Evolutionary conservation across 2,888 invertebrate genomes (phyloP).

Genomic region (Euplagia quadripunctaria): DNA sequence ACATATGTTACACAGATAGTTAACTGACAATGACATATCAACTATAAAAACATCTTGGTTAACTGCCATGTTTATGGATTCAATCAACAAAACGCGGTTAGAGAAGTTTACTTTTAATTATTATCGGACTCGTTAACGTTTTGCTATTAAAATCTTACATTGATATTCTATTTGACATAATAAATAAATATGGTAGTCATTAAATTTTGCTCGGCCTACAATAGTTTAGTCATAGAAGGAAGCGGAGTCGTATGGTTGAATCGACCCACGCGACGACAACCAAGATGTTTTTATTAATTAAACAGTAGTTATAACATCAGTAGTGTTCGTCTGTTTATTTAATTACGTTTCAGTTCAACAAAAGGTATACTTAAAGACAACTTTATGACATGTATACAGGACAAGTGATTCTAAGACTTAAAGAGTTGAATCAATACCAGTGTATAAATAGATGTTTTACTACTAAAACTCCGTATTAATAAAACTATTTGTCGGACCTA

Average conservation of each 20-base stretch:
- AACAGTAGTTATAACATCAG: conserved; percentile 11
- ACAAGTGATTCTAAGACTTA: too few relatives aligned
- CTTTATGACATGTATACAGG: too few relatives aligned
- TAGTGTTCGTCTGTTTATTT: conserved; percentile 5
- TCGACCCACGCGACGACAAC: conserved; percentile 41
- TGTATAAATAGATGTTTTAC: too few relatives aligned
- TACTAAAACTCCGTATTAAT: too few relatives aligned
- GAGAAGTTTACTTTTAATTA: too few relatives aligned
- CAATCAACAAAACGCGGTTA: too few relatives aligned
- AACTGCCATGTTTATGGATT: too few relatives aligned
- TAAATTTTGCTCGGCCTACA: conserved; percentile 20
- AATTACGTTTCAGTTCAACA: background rate
- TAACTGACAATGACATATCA: too few relatives aligned
- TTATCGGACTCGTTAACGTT: background rate
- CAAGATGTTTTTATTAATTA: conserved; percentile 32
- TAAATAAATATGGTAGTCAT: conserved; percentile 25
- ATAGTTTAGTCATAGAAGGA: conserved; percentile 47
- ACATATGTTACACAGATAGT: background rate
- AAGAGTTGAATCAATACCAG: too few relatives aligned
- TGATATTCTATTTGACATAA: conserved; percentile 39
- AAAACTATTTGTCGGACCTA: too few relatives aligned
- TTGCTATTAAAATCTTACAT: conserved; percentile 24
- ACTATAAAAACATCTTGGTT: background rate
- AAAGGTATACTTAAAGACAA: too few relatives aligned
- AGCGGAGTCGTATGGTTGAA: conserved; percentile 46